Conservation (phyloP, 2,113 vertebrate species). For the Dicerorhinus sumatrensis region DNA sequence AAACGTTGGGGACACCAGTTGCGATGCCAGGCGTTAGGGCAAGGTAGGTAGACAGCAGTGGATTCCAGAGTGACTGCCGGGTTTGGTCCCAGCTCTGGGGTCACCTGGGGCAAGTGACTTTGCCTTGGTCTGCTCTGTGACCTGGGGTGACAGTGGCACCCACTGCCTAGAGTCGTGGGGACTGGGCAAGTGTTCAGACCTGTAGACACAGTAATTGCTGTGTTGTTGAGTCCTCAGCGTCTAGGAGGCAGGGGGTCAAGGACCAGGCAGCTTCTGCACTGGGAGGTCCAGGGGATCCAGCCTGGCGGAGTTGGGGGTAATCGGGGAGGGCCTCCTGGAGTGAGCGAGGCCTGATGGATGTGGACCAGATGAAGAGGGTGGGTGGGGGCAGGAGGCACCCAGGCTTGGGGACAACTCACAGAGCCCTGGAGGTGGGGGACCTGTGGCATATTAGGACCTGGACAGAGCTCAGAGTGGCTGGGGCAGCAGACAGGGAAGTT, state of each 20-base stretch:
- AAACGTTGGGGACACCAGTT: background rate
- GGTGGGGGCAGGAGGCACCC: background rate
- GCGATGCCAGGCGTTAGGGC: background rate
- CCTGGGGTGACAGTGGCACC: background rate
- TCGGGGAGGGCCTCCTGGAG: background rate
- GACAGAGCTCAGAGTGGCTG: background rate
- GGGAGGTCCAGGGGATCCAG: background rate
- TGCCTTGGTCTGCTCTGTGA: background rate
- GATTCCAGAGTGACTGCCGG: background rate
- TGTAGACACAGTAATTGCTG: background rate
- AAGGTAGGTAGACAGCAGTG: background rate
- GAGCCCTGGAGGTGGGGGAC: background rate
- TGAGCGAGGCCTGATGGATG: background rate
- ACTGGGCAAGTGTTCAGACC: background rate
- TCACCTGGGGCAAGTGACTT: background rate
- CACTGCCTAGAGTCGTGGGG: background rate
- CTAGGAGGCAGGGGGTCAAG: background rate
- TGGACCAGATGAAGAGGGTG: background rate
- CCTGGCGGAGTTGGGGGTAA: background rate
- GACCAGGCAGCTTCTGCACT: background rate
- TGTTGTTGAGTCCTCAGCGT: background rate
- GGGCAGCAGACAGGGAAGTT: background rate
- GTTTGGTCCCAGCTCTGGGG: background rate
- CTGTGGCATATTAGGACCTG: background rate
- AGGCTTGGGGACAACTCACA: background rate